These are phyloP conservation scores for Thera britannica DNA, from an alignment of 2,888 invertebrate species.

Conservation along the genomic window DNA sequence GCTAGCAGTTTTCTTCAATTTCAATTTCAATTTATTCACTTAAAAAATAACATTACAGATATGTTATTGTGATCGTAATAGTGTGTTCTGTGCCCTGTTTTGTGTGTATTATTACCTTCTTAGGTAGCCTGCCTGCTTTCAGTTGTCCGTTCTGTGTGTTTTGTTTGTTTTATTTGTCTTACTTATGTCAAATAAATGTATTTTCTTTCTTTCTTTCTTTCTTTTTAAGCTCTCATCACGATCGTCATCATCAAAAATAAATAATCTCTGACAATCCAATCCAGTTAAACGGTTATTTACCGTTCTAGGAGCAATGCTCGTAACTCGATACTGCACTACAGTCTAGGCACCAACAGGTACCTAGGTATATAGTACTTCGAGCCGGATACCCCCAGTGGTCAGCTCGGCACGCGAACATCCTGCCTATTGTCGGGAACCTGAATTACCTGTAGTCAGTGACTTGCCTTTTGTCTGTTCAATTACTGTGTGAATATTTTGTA, in stretches of 20 bases:
- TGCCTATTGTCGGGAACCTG: slow-evolving; percentile 54
- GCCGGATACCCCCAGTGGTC: slow-evolving; percentile 57
- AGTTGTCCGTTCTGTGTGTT: no score
- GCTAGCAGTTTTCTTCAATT: no score
- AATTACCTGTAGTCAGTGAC: slow-evolving; percentile 34
- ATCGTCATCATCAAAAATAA: background rate
- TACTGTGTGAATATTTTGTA: slow-evolving; percentile 2
- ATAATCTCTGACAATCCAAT: slow-evolving; percentile 27
- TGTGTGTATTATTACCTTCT: no score
- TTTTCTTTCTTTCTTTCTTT: no score
- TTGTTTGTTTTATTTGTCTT: no score
- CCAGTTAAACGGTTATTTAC: slow-evolving; percentile 39
- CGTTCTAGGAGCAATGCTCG: slow-evolving; percentile 41
- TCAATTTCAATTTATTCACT: no score
- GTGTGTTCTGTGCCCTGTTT: no score
- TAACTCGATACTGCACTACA: slow-evolving; percentile 43
- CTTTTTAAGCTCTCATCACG: no score
- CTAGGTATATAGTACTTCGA: slow-evolving; percentile 37
- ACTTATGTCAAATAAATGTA: no score
- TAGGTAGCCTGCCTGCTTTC: no score
- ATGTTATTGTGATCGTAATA: no score
- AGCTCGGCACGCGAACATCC: slow-evolving; percentile 49
- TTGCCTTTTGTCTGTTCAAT: slow-evolving; percentile 9
- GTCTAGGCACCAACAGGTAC: slow-evolving; percentile 1
- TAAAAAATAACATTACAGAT: no score